Conservation (phyloP, 2,888 invertebrate genomes). For the Hypselothyrea guttata region DNA sequence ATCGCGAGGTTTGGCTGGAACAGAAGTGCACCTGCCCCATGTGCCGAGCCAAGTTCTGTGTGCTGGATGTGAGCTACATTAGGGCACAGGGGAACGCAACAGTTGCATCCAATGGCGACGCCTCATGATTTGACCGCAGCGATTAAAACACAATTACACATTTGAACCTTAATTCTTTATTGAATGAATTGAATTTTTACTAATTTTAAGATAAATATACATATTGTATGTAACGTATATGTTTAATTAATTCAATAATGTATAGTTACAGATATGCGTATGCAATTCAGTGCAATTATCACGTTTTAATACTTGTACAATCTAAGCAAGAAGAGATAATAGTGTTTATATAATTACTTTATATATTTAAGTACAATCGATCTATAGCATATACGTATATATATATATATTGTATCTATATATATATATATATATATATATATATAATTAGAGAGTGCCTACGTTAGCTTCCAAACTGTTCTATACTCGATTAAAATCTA, state of each 20-base stretch:
- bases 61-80: constrained; percentile 89
- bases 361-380: constrained; percentile 53
- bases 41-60: constrained; percentile 92
- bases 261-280: constrained; percentile 55
- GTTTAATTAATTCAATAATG: constrained; percentile 31
- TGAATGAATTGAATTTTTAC: constrained; percentile 41
- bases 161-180: constrained; percentile 58
- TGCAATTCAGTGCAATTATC: constrained; percentile 68
- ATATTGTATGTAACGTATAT: constrained; percentile 23
- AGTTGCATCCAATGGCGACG: constrained; percentile 10
- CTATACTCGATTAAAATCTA: constrained; percentile 33
- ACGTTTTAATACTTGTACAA: constrained; percentile 75
- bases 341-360: constrained; percentile 42
- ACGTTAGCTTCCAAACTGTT: constrained; percentile 40
- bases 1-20: constrained; percentile 89
- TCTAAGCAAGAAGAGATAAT: constrained; percentile 62
- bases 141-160: constrained; percentile 22
- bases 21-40: constrained; percentile 94
- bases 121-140: constrained; percentile 43
- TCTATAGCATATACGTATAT: constrained; percentile 23
- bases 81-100: constrained; percentile 15
- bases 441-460: constrained; percentile 39
- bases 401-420: constrained; percentile 18
- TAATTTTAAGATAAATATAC: constrained; percentile 48
- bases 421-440: constrained; percentile 8